Evolutionary conservation across 1,140 invertebrate species (phyloP).

Genomic region (Nephila pilipes): DNA sequence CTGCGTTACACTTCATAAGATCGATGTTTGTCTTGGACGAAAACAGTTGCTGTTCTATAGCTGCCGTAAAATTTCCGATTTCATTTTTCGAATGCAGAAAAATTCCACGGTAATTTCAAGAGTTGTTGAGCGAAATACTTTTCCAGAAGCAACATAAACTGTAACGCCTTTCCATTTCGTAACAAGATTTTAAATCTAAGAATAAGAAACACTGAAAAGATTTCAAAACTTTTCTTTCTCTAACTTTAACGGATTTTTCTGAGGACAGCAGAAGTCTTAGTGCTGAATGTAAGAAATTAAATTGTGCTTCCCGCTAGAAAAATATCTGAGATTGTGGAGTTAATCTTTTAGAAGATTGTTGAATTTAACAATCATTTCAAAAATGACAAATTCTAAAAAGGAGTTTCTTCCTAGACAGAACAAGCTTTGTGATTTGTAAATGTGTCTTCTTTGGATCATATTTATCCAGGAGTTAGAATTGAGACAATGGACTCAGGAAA

Average conservation of each 20-base stretch:
- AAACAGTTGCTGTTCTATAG: not conserved
- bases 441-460: too few species aligned
- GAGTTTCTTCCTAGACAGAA: too few species aligned
- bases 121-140: not conserved
- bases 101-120: not conserved
- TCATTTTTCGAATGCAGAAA: not conserved
- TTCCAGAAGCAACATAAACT: not conserved
- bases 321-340: too few species aligned
- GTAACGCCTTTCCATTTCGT: not conserved
- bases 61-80: slow-evolving; percentile 3
- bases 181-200: not conserved
- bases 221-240: not conserved
- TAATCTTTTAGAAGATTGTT: too few species aligned
- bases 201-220: not conserved
- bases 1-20: not conserved
- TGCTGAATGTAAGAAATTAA: not conserved
- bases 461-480: too few species aligned
- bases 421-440: too few species aligned
- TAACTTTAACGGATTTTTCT: not conserved
- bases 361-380: too few species aligned
- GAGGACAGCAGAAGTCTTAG: not conserved
- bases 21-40: not conserved
- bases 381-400: too few species aligned
- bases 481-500: too few species aligned
- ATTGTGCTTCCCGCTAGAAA: not conserved